phyloP scores from a whole-genome alignment of 2,888 invertebrate species.

The Leptinotarsa haldemani region DNA sequence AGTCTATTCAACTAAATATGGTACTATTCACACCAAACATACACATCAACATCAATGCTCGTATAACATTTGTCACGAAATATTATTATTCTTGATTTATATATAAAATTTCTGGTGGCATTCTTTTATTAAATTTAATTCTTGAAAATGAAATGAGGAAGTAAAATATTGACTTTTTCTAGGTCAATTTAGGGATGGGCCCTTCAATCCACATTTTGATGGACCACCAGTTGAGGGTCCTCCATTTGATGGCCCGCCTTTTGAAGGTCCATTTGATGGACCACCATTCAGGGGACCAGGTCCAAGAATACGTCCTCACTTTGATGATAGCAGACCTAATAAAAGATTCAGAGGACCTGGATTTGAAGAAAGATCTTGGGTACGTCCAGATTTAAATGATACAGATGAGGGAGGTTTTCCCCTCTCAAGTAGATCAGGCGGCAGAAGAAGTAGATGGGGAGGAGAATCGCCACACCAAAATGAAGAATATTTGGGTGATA shows the following conservation, averaged over 20 bases:
- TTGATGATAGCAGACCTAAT: constrained; percentile 35
- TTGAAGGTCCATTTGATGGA: constrained; percentile 55
- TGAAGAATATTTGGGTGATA: constrained; percentile 18
- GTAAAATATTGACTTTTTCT: constrained; percentile 9
- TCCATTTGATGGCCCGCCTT: constrained; percentile 58
- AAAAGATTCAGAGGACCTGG: constrained; percentile 43
- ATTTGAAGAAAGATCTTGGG: constrained; percentile 54
- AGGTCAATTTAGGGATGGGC: constrained; percentile 62
- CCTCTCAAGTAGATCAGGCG: constrained; percentile 23
- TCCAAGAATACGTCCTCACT: constrained; percentile 36
- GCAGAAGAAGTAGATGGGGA: constrained; percentile 47
- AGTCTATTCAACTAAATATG: too few species aligned
- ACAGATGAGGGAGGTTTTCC: constrained; percentile 26
- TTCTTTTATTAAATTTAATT: too few species aligned
- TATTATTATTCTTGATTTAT: too few species aligned
- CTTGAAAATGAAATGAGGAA: too few species aligned
- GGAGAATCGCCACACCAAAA: constrained; percentile 34
- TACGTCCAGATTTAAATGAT: constrained; percentile 40
- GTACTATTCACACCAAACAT: too few species aligned
- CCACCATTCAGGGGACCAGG: constrained; percentile 52
- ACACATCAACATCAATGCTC: too few species aligned
- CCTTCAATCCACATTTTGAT: constrained; percentile 35
- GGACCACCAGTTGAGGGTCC: constrained; percentile 50
- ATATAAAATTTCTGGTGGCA: too few species aligned
- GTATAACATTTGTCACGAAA: too few species aligned